Evolutionary conservation across 2,797 vertebrate species (phyloP).

Genomic region (Brachyalestes nurse): DNA sequence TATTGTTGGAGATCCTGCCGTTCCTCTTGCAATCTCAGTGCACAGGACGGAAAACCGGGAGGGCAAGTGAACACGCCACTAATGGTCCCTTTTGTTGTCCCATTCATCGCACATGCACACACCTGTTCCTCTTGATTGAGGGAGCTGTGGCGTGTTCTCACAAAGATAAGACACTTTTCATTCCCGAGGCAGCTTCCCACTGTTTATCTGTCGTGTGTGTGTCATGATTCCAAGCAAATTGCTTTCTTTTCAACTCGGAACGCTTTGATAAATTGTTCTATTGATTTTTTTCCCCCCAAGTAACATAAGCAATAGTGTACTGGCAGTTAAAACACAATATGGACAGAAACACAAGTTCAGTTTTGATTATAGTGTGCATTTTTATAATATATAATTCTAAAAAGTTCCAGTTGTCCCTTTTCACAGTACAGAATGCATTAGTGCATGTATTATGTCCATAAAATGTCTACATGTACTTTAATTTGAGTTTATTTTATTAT

Average conservation of each 20-base stretch:
- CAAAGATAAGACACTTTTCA: not conserved
- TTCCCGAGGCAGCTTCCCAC: not conserved
- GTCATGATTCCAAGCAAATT: not conserved
- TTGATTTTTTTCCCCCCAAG: no score
- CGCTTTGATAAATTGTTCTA: not conserved
- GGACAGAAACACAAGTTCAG: no score
- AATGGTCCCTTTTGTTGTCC: constrained; percentile 1
- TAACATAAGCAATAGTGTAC: no score
- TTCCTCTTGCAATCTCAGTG: constrained; percentile 10
- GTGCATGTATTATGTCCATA: not conserved
- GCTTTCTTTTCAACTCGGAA: not conserved
- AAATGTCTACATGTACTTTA: no score
- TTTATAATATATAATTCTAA: not conserved
- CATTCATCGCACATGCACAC: constrained; percentile 1
- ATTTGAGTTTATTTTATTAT: no score
- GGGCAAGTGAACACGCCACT: not conserved
- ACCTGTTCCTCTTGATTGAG: constrained; percentile 25
- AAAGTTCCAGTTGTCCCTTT: not conserved
- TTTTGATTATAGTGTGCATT: no score
- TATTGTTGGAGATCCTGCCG: constrained; percentile 37
- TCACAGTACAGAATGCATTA: not conserved
- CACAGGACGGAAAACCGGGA: not conserved
- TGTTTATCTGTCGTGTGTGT: not conserved
- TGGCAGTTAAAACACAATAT: no score
- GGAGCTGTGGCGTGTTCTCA: not conserved